These are phyloP conservation scores for Zaprionus kolodkinae DNA, from an alignment of 1,140 invertebrate species.

Conservation along the genomic window DNA sequence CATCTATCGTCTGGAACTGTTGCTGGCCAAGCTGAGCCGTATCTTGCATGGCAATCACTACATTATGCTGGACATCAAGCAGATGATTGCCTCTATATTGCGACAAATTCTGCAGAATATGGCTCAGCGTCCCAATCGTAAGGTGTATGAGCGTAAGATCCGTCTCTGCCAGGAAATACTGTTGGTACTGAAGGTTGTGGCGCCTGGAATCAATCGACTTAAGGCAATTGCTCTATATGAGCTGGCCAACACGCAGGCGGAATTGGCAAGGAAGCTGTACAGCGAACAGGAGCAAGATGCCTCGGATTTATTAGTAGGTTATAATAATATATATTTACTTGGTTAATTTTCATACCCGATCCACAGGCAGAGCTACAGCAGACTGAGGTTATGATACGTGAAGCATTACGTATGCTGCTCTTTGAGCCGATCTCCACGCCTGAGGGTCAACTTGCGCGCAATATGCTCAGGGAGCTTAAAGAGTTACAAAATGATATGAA, in stretches of 20 bases:
- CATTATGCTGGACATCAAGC: constrained; percentile 88
- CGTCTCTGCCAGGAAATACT: constrained; percentile 88
- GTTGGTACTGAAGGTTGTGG: constrained; percentile 87
- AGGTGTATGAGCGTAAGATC: constrained; percentile 87
- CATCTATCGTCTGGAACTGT: constrained; percentile 85
- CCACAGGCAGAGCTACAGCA: constrained; percentile 85
- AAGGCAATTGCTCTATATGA: constrained; percentile 90
- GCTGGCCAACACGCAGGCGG: constrained; percentile 88
- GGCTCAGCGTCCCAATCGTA: constrained; percentile 85
- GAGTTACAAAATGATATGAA: constrained; percentile 86
- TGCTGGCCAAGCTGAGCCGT: constrained; percentile 86
- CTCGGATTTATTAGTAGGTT: constrained; percentile 53
- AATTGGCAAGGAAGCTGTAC: constrained; percentile 85
- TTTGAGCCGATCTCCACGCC: constrained; percentile 89
- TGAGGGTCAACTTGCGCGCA: constrained; percentile 88
- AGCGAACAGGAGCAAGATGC: constrained; percentile 56
- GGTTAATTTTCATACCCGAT: neutral
- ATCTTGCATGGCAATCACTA: constrained; percentile 88
- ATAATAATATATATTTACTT: neutral
- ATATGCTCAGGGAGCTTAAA: constrained; percentile 88
- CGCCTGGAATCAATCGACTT: constrained; percentile 90
- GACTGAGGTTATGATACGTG: constrained; percentile 87
- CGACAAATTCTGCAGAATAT: constrained; percentile 85
- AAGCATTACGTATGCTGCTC: constrained; percentile 88
- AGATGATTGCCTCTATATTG: constrained; percentile 87